Evolutionary conservation across 1,140 invertebrate genomes (phyloP).

Genomic region (Ephestia elutella): DNA sequence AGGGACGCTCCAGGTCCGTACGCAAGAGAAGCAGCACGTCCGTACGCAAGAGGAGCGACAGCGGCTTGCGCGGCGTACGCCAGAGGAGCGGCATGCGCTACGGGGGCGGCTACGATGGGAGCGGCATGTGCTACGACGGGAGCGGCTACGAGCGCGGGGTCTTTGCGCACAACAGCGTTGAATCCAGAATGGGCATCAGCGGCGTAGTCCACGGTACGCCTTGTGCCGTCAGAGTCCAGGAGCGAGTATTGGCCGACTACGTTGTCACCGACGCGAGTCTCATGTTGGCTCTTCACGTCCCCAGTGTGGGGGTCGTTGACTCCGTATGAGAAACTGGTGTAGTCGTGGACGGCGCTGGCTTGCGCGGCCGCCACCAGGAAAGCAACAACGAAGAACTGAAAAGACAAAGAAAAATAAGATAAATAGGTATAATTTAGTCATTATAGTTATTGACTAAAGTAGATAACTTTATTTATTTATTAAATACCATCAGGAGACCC

Average conservation of each 20-base stretch:
- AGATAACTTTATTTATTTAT: no score
- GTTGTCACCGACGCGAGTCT: constrained; percentile 72
- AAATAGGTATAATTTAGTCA: no score
- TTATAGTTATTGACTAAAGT: no score
- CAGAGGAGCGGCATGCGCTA: constrained; percentile 25
- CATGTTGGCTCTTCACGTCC: constrained; percentile 71
- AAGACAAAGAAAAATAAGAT: no score
- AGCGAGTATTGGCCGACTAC: constrained; percentile 74
- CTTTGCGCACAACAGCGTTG: constrained; percentile 60
- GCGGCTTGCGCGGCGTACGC: constrained; percentile 30
- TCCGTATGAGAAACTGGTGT: constrained; percentile 66
- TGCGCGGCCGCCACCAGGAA: constrained; percentile 53
- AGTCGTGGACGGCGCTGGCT: constrained; percentile 48
- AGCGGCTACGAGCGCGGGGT: constrained; percentile 38
- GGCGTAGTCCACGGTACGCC: constrained; percentile 71
- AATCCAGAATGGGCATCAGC: constrained; percentile 62
- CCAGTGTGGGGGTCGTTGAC: constrained; percentile 73
- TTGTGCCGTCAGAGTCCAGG: constrained; percentile 68
- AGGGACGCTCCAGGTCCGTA: constrained; percentile 22
- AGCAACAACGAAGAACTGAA: constrained; percentile 58
- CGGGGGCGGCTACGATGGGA: constrained; percentile 24
- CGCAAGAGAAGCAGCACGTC: constrained; percentile 15
- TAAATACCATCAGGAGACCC: no score
- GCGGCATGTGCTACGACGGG: constrained; percentile 29
- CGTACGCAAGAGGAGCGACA: constrained; percentile 21